These are phyloP conservation scores for Metallyticus violacea DNA, from an alignment of 2,888 invertebrate species.

Conservation along the genomic window DNA sequence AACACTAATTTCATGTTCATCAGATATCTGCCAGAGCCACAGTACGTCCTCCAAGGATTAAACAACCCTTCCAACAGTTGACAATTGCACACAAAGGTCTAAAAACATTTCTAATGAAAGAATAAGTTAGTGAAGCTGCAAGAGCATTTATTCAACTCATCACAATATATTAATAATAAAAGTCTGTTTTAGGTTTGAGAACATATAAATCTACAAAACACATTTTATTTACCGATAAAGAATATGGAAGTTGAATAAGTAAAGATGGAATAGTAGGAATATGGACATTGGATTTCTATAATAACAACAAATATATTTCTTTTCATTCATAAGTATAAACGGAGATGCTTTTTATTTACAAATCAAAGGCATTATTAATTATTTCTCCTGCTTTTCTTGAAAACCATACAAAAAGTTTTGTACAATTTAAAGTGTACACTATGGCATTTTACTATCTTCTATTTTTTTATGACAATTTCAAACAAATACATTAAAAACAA, in stretches of 20 bases:
- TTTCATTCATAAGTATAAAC: conserved; percentile 23
- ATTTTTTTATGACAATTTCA: neutral
- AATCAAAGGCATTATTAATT: conserved; percentile 46
- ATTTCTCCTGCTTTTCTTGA: conserved; percentile 35
- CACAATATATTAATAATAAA: too few relatives aligned
- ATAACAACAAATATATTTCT: neutral
- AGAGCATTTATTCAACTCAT: too few relatives aligned
- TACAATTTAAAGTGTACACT: conserved; percentile 36
- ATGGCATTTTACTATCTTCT: conserved; percentile 14
- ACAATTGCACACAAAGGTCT: too few relatives aligned
- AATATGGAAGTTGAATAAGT: neutral
- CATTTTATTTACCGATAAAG: too few relatives aligned
- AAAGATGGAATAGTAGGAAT: neutral
- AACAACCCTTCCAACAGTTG: too few relatives aligned
- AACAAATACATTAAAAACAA: neutral
- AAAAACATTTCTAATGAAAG: too few relatives aligned
- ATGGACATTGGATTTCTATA: neutral
- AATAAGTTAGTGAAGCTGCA: too few relatives aligned
- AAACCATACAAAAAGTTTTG: conserved; percentile 36
- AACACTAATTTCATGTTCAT: too few relatives aligned
- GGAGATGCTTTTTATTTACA: conserved; percentile 44
- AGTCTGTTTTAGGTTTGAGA: too few relatives aligned
- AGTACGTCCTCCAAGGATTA: too few relatives aligned
- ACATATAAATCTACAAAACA: too few relatives aligned
- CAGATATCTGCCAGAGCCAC: too few relatives aligned